Conservation (phyloP, 1,140 invertebrate species). For the Halyomorpha halys region DNA sequence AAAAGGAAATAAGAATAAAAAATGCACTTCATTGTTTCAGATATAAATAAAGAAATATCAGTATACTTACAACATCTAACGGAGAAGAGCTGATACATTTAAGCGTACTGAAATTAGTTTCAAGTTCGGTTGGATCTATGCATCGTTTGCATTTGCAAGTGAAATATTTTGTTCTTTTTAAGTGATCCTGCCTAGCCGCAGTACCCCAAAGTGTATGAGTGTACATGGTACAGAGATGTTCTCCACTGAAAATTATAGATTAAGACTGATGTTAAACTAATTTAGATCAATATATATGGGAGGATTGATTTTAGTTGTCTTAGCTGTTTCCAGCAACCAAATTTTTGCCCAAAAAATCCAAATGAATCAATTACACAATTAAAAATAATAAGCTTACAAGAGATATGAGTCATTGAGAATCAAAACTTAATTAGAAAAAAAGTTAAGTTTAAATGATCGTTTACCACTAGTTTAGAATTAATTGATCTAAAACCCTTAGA, state of each 20-base stretch:
- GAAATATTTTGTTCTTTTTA: conserved; percentile 72
- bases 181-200: conserved; percentile 60
- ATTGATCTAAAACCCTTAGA: too few relatives aligned
- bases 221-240: conserved; percentile 68
- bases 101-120: conserved; percentile 61
- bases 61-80: conserved; percentile 23
- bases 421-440: too few relatives aligned
- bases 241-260: conserved; percentile 40
- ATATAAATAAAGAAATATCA: not conserved
- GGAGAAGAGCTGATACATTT: conserved; percentile 41
- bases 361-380: too few relatives aligned
- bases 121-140: conserved; percentile 63
- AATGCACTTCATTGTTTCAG: not conserved
- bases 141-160: conserved; percentile 61
- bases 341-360: too few relatives aligned
- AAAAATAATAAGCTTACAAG: too few relatives aligned
- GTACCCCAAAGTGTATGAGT: conserved; percentile 78
- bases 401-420: too few relatives aligned
- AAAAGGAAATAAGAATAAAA: not conserved
- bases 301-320: too few relatives aligned
- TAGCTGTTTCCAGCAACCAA: too few relatives aligned
- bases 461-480: too few relatives aligned
- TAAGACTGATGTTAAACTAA: too few relatives aligned
- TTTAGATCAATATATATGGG: too few relatives aligned
- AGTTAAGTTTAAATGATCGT: too few relatives aligned